phyloP scores from a whole-genome alignment of 2,113 vertebrate genomes.

The Sphyrna mokarran region DNA sequence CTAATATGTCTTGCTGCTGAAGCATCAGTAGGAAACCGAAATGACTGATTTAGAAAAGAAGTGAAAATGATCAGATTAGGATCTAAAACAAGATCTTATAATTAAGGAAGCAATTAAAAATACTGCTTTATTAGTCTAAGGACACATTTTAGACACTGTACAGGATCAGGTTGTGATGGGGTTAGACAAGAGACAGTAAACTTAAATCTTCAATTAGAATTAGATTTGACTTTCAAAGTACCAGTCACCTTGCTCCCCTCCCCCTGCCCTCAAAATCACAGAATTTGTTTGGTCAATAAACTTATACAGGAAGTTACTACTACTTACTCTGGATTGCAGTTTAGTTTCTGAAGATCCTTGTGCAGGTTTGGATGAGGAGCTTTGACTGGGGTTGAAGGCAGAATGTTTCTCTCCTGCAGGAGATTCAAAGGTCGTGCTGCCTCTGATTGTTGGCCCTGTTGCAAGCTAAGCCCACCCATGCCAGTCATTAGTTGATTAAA shows the following conservation, averaged over 20 bases:
- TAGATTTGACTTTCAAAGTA: background rate
- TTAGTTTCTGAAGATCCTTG: conserved; percentile 86
- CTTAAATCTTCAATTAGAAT: background rate
- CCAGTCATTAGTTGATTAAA: conserved; percentile 74
- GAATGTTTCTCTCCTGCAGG: conserved; percentile 89
- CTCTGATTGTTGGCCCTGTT: conserved; percentile 68
- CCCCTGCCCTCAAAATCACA: background rate
- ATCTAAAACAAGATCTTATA: background rate
- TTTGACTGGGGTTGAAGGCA: conserved; percentile 64
- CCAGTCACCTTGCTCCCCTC: no score
- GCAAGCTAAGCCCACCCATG: conserved; percentile 72
- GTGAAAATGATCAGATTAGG: background rate
- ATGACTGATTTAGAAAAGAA: background rate
- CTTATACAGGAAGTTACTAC: background rate
- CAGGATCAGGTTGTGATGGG: background rate
- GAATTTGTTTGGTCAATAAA: background rate
- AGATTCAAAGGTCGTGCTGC: conserved; percentile 81
- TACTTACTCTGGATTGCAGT: conserved; percentile 89
- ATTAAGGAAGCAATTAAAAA: background rate
- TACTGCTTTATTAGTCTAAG: background rate
- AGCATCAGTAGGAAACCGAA: background rate
- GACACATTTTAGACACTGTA: background rate
- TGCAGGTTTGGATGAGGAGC: conserved; percentile 81
- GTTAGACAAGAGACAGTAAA: background rate
- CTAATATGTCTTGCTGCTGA: background rate